A percentile compares a stretch with the other conserved stretches of the same genome.
These are phyloP conservation scores for Saccostrea cuccullata DNA, from an alignment of 1,140 invertebrate genomes.

Conservation along the genomic window DNA sequence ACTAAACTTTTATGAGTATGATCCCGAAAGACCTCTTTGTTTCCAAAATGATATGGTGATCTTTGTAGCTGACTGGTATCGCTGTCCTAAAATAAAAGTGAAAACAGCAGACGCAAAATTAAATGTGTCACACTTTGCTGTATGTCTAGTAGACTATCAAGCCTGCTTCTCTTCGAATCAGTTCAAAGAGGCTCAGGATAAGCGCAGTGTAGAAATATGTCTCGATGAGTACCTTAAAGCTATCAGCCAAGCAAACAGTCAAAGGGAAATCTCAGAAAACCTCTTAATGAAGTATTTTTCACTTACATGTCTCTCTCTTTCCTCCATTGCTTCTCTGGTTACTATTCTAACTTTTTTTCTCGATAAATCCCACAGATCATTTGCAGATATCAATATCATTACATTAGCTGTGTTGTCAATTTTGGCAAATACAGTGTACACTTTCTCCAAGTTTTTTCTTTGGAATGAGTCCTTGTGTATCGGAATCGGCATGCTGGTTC, in stretches of 20 bases:
- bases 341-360: neutral
- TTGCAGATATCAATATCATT: conserved; percentile 5
- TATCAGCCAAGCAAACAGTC: neutral
- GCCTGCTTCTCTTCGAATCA: neutral
- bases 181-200: neutral
- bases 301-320: neutral
- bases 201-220: neutral
- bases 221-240: neutral
- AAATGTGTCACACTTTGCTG: neutral
- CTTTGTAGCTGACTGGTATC: conserved; percentile 5
- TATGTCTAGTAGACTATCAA: conserved; percentile 3
- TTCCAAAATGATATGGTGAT: neutral
- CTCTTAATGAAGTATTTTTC: neutral
- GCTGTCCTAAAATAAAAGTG: neutral
- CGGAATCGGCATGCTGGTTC: neutral
- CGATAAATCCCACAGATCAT: neutral
- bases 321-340: neutral
- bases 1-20: too few species aligned
- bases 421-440: neutral
- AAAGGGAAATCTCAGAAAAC: neutral
- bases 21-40: too few species aligned
- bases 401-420: neutral
- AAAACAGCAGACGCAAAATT: neutral
- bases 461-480: neutral
- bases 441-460: conserved; percentile 9